A percentile compares a stretch with the other conserved stretches of the same genome.
phyloP scores from a whole-genome alignment of 2,888 invertebrate species.

The Halictus quadricinctus region DNA sequence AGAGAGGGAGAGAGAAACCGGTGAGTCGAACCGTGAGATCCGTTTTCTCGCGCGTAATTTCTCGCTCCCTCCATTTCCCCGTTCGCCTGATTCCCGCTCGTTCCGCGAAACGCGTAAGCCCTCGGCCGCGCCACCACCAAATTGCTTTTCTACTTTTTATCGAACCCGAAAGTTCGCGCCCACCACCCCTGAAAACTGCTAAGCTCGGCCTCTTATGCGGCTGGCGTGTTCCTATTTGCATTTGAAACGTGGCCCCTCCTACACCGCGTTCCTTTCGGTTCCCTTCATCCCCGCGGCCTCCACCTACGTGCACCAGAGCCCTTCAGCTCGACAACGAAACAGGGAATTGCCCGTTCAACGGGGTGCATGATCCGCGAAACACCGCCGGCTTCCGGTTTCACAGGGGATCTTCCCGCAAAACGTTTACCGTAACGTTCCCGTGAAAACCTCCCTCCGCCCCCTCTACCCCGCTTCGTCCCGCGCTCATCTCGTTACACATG shows the following conservation, averaged over 20 bases:
- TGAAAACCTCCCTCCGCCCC: background rate
- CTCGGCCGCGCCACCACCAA: slow-evolving; percentile 9
- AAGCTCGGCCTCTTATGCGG: slow-evolving; percentile 19
- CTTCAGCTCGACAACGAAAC: slow-evolving; percentile 11
- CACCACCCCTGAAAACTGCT: slow-evolving; percentile 24
- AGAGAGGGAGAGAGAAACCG: background rate
- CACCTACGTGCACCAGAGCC: background rate
- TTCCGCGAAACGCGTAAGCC: background rate
- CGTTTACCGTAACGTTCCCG: background rate
- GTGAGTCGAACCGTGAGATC: slow-evolving; percentile 10
- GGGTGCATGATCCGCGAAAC: slow-evolving; percentile 42
- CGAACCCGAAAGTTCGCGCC: slow-evolving; percentile 37
- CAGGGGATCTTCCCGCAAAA: slow-evolving; percentile 3
- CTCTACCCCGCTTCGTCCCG: background rate
- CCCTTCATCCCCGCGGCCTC: background rate
- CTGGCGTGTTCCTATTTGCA: slow-evolving; percentile 50
- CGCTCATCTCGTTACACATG: background rate
- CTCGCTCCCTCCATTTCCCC: background rate
- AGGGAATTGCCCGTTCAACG: slow-evolving; percentile 50
- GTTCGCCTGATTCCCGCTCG: slow-evolving; percentile 6
- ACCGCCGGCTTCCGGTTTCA: slow-evolving; percentile 30
- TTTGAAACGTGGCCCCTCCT: slow-evolving; percentile 41
- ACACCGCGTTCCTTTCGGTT: background rate
- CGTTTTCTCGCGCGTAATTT: slow-evolving; percentile 24
- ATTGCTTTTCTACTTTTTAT: slow-evolving; percentile 51